Percentiles rank a stretch among this genome's conserved stretches.
Conservation (phyloP, 2,113 vertebrate species). For the Lampris megalopsis region DNA sequence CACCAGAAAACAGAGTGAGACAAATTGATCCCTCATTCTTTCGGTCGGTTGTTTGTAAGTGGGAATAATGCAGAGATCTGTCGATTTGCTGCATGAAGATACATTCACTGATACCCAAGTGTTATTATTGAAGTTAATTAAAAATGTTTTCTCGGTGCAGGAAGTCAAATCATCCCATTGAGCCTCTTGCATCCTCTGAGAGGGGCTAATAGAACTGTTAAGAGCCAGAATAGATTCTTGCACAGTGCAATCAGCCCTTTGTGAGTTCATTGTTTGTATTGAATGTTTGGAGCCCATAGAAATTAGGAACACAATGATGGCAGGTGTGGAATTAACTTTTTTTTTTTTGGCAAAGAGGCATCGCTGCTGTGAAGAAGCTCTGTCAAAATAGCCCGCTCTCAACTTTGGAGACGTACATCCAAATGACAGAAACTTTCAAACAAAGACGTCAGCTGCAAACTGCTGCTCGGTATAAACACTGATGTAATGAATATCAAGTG, state of each 20-base stretch:
- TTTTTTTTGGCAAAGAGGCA: conserved; percentile 36
- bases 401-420: conserved; percentile 30
- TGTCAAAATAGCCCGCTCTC: conserved; percentile 33
- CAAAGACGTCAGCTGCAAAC: conserved; percentile 54
- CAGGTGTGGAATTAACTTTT: conserved; percentile 67
- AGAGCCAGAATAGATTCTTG: conserved; percentile 32
- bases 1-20: conserved; percentile 62
- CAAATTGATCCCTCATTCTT: conserved; percentile 74
- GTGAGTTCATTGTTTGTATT: conserved; percentile 52
- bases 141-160: conserved; percentile 15
- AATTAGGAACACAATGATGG: conserved; percentile 58
- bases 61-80: conserved; percentile 54
- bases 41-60: conserved; percentile 68
- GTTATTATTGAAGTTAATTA: conserved; percentile 34
- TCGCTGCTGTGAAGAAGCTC: conserved; percentile 28
- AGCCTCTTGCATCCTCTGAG: conserved; percentile 40
- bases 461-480: conserved; percentile 36
- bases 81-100: conserved; percentile 58
- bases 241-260: conserved; percentile 59
- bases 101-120: conserved; percentile 54
- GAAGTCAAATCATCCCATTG: conserved; percentile 24
- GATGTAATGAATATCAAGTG: conserved; percentile 53
- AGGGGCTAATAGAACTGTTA: conserved; percentile 39
- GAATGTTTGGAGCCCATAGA: conserved; percentile 47
- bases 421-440: conserved; percentile 45